Base-by-base conservation (phyloP, 2,113 vertebrate genomes). In the Varanus salvator region DNA sequence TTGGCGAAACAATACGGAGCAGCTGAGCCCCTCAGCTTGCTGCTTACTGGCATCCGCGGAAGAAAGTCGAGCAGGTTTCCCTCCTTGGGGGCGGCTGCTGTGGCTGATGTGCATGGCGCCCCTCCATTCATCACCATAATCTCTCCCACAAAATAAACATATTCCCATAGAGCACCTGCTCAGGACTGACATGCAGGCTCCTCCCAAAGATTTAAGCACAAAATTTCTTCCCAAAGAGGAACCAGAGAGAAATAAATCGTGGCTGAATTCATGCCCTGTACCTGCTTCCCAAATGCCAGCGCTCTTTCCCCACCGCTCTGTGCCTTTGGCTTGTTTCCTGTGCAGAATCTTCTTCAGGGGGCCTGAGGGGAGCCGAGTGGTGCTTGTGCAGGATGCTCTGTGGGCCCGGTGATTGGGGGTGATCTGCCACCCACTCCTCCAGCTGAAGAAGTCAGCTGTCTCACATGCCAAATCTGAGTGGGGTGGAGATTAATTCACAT, bases 1-100 rank as follows among this genome's bases (percentile, higher is more conserved):
- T 90, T 90, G 93, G 87, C 91, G 94, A 88, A 95, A 94, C 86
- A 95, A 93, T 91, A 71, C 82, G 87, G 89, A 89, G 81, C 68
- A 92, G 87, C 80, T 57, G 9, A 19, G 9, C 90, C 87, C 84
- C 81, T 89, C 66, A 87, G 89, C 77, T 80, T 76, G 82, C 90
- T 89, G 66, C 48, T 92, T 90, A 93, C 93, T 93, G 82, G 89
- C 89, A 86, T 52, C 12, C 8, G 44, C 88, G 93, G 80, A 76
- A 15, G 90, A 31, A 84, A 52, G 17, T 57, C 60, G 86, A 88
- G 80, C 23, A 3, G 2, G 27, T 17, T 64, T 91, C 25, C 14
- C 29, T 57, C 17, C 38, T 15, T 83, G 94, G 92, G 88, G 74
- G 38, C 50, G 85, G 85, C 80, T 91, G 69, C 82, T 83, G 17